Evolutionary conservation across 2,797 vertebrate genomes (phyloP), one percentile per base, ranked within the genome.

Genomic region (Sebastes glaucus): DNA sequence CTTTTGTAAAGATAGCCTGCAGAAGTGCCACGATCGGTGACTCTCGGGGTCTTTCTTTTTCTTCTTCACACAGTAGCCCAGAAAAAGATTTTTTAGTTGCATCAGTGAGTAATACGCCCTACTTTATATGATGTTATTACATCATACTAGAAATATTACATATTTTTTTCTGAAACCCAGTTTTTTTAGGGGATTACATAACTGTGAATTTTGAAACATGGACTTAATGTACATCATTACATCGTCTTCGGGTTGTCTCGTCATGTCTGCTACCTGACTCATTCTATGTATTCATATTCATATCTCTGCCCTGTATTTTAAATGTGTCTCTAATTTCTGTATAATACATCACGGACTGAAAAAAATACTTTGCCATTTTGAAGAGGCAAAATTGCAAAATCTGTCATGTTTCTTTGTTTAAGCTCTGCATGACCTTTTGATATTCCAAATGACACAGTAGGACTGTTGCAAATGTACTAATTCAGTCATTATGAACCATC

Each of bases 121-220:
- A 91, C 84, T 89, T 89, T 91, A 77, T 91, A 89, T 86, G 78
- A 89, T 90, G 87, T 87, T 90, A 79, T 95, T 93, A 88, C 91
- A 92, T 94, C 90, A 93, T 89, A 62, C 62, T 68, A 80, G 83
- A 84, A 89, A 88, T 89, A 85, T 90, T 91, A 87, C 85, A 87
- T 86, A 75, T 87, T 86, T 84, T 68, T 67, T 67, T 68, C 52
- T 83, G 80, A 80, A 89, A 81, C 73, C 80, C 74, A 71, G 28
- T 71, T 83, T 90, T 83, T 80, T 85, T 38, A 67, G 32, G 67
- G 53, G 53, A 88, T 92, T 92, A 90, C 75, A 67, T 90, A 92
- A 92, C 73, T 11, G 16, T 55, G 74, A 73, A 85, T 90, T 84
- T 80, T 88, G 46, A 84, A 88, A 80, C 65, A 70, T 25, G 67